A percentile compares a stretch with the other conserved stretches of the same genome.
phyloP scores from a whole-genome alignment of 2,797 vertebrate species.

The Hozukius guyotensis region DNA sequence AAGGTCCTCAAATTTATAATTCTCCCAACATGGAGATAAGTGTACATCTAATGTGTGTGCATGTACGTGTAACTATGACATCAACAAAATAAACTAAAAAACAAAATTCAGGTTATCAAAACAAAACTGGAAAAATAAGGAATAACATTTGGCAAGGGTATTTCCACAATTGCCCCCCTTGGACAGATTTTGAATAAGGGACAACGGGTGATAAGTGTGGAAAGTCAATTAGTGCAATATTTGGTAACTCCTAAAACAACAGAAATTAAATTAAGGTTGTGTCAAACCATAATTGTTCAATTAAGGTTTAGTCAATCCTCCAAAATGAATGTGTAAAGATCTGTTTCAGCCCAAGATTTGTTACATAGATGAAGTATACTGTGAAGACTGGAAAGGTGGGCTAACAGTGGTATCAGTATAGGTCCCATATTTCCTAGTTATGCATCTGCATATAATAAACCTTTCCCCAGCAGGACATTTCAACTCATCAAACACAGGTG shows the following conservation, averaged over 20 bases:
- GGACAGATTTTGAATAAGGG: not conserved
- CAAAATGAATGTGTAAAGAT: not conserved
- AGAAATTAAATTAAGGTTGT: not conserved
- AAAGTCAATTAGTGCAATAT: not conserved
- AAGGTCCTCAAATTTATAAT: not conserved
- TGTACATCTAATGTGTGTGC: not conserved
- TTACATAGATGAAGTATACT: not conserved
- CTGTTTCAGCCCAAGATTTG: not conserved
- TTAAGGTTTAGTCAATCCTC: not conserved
- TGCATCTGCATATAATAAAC: no score
- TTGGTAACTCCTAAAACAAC: not conserved
- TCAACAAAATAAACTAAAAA: not conserved
- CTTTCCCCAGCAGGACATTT: not conserved
- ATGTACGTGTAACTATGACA: not conserved
- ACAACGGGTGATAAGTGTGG: not conserved
- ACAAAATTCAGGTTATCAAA: not conserved
- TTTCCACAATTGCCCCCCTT: not conserved
- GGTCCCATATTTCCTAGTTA: not conserved
- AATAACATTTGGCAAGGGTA: not conserved
- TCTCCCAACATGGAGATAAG: not conserved
- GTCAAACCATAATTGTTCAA: not conserved
- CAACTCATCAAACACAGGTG: not conserved
- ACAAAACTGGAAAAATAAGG: not conserved
- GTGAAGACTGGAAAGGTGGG: not conserved
- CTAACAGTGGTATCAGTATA: not conserved